A percentile compares a stretch with the other conserved stretches of the same genome.
phyloP scores from a whole-genome alignment of 1,140 invertebrate species.

The Agrypnia vestita region DNA sequence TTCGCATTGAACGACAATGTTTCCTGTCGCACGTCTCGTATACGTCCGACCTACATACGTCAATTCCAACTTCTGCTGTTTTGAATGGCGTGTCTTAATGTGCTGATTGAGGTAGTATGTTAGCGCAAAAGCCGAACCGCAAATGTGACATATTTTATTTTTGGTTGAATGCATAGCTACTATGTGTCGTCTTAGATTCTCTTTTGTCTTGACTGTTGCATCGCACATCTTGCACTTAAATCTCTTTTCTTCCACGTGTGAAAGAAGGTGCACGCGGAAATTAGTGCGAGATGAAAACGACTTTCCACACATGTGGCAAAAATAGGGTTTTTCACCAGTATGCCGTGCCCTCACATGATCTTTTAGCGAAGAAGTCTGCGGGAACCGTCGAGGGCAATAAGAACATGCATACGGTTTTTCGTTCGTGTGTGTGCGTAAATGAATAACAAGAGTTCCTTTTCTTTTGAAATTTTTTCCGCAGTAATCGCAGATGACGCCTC shows the following conservation, averaged over 20 bases:
- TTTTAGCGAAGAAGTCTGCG: not conserved
- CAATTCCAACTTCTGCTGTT: conserved; percentile 8
- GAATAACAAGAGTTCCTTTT: conserved; percentile 6
- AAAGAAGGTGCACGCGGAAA: not conserved
- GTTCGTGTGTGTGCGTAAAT: conserved; percentile 13
- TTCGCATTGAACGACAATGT: conserved; percentile 9
- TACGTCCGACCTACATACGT: not conserved
- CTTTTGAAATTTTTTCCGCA: conserved; percentile 16
- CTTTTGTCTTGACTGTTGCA: conserved; percentile 8
- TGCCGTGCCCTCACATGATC: conserved; percentile 13
- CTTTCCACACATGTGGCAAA: conserved; percentile 32
- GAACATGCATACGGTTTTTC: conserved; percentile 31
- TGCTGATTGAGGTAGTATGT: conserved; percentile 36
- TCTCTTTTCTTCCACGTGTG: not conserved
- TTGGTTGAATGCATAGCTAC: conserved; percentile 1
- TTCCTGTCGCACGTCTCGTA: not conserved
- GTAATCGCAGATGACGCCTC: conserved; percentile 1
- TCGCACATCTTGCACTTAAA: conserved; percentile 35
- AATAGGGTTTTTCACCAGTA: conserved; percentile 24
- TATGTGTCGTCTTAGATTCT: conserved; percentile 10
- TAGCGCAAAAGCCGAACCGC: conserved; percentile 3
- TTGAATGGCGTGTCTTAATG: conserved; percentile 26
- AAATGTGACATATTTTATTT: conserved; percentile 33
- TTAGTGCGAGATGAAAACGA: not conserved
- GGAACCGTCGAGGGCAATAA: not conserved